Conservation (phyloP, 2,797 vertebrate genomes). For the Buphagus erythrorhynchus region DNA sequence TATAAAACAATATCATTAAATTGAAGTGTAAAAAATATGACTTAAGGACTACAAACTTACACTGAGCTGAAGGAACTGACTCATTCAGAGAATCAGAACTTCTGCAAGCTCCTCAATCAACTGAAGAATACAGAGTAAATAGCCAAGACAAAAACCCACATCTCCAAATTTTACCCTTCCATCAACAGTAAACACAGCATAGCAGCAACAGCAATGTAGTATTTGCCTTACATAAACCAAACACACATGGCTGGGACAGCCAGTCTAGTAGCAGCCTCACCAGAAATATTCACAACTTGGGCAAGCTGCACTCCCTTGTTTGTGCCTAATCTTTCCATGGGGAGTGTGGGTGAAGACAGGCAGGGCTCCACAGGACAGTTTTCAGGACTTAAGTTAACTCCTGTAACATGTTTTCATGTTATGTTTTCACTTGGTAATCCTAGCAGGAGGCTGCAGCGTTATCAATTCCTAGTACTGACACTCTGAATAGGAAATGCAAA, state of each 20-base stretch:
- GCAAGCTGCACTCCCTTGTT: neutral
- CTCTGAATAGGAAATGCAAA: neutral
- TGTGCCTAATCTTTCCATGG: neutral
- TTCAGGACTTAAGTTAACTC: neutral
- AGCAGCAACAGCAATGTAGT: neutral
- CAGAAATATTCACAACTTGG: neutral
- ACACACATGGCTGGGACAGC: neutral
- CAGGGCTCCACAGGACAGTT: neutral
- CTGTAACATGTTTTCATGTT: neutral
- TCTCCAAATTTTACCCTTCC: neutral
- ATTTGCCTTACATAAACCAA: neutral
- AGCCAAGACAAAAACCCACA: neutral
- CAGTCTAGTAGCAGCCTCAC: neutral
- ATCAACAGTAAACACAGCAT: neutral
- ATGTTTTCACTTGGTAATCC: neutral
- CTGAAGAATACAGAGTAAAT: neutral
- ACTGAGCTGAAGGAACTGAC: neutral
- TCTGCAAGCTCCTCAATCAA: neutral
- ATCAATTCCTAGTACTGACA: fast-evolving
- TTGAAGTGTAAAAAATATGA: neutral
- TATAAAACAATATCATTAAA: neutral
- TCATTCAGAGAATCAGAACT: neutral
- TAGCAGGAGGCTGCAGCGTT: neutral
- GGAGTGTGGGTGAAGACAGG: neutral
- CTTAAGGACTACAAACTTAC: neutral